Evolutionary conservation across 2,797 vertebrate genomes (phyloP), one percentile per base, ranked within the genome.

Genomic region (Philypnodon macrostomus): DNA sequence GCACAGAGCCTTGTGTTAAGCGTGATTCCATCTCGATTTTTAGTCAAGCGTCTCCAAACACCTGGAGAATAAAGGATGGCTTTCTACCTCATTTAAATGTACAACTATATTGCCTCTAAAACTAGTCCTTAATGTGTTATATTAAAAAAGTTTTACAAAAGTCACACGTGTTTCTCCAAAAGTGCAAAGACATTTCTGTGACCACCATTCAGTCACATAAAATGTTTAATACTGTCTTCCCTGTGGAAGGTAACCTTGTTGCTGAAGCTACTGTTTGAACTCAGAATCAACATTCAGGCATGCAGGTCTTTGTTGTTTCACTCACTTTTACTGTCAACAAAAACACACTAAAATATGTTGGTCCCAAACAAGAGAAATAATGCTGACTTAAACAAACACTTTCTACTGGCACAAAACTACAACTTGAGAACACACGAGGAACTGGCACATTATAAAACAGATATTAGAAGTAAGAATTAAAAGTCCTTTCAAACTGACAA

Each of bases 291-390:
- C 42, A 47, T 19, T 30, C 9, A 15, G 24, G 34, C 27, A 12
- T 11, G 16, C 3, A 18, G 26, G 24, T 16, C 32, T 34, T 40
- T 26, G 18, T 31, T 38, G 10, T 42, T 27, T 7, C n/a, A 5
- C 13, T 27, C 14, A 42, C n/a, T 42, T 27, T 27, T 30, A 30
- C 26, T 30, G 27, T 44, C 26, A 30, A 44, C 41, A 44, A 30
- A 30, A 44, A 30, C 15, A 44, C 26, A 44, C 15, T 11, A 6
- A 44, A 30, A 44, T 30, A n/a, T 44, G 41, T 44, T 44, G 15
- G 18, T 27, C 1, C 26, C 17, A 19, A 30, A 17, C 11, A 44
- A 18, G 14, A n/a, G 39, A 12, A 18, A 44, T 44, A 15, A 30
- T 31, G 18, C 4, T 12, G 26, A 30, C 27, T 30, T 44, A 9